A percentile compares a stretch with the other conserved stretches of the same genome.
Conservation (phyloP, 2,113 vertebrate genomes). For the Henicopernis longicauda region DNA sequence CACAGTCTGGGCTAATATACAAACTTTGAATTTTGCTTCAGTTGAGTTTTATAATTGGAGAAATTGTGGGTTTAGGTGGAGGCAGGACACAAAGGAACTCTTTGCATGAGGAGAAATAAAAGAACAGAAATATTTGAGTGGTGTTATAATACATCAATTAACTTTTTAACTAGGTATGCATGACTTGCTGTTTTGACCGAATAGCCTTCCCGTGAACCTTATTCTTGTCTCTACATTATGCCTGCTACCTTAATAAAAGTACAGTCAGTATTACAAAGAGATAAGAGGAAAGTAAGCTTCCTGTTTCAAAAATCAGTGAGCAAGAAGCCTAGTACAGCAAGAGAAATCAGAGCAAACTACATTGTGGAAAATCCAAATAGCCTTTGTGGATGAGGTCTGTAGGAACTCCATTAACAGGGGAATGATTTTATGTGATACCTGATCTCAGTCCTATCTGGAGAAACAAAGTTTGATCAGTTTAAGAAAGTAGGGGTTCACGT, state of each 20-base stretch:
- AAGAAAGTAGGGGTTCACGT: rapidly evolving
- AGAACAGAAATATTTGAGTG: conserved; percentile 14
- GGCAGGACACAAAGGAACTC: not conserved
- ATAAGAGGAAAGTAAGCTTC: not conserved
- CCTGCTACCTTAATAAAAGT: not conserved
- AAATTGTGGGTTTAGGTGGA: not conserved
- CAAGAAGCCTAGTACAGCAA: not conserved
- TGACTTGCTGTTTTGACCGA: conserved; percentile 7
- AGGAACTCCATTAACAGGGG: not conserved
- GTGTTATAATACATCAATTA: conserved; percentile 38
- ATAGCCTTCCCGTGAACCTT: not conserved
- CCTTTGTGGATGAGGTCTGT: not conserved
- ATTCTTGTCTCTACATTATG: not conserved
- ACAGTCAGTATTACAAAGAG: not conserved
- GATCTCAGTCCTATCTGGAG: not conserved
- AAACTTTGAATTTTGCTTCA: not conserved
- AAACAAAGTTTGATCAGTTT: not conserved
- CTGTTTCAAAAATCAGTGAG: not conserved
- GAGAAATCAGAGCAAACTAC: not conserved
- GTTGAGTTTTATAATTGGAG: conserved; percentile 25
- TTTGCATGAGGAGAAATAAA: not conserved
- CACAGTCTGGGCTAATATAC: not conserved
- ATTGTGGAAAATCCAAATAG: not conserved
- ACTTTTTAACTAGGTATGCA: not conserved
- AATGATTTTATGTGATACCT: not conserved